These are phyloP conservation scores for Tetragnatha montana DNA, from an alignment of 2,888 invertebrate genomes.

Conservation along the genomic window DNA sequence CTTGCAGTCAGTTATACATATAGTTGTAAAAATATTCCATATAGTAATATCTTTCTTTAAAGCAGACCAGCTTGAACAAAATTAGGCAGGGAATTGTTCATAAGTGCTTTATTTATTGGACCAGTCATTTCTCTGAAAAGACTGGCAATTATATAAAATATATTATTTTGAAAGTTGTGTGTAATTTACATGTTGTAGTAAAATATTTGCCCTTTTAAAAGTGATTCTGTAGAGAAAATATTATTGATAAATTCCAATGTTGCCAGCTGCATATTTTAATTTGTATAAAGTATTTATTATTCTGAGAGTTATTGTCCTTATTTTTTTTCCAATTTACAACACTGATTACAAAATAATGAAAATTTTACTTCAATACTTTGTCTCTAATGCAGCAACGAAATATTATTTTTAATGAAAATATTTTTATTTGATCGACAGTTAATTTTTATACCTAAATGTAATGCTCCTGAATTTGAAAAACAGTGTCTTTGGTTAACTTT, in stretches of 20 bases:
- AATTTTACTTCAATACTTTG: too few species aligned
- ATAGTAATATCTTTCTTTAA: conserved; percentile 48
- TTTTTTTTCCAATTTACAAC: conserved; percentile 4
- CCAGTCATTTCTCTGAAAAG: conserved; percentile 60
- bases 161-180: conserved; percentile 49
- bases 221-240: conserved; percentile 68
- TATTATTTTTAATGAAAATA: background rate
- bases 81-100: conserved; percentile 53
- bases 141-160: conserved; percentile 39
- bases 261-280: conserved; percentile 70
- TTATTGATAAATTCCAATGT: conserved; percentile 67
- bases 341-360: conserved; percentile 10
- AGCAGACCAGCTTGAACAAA: conserved; percentile 64
- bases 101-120: conserved; percentile 67
- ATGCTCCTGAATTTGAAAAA: too few species aligned
- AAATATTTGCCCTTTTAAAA: conserved; percentile 63
- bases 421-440: background rate
- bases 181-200: conserved; percentile 52
- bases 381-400: too few species aligned
- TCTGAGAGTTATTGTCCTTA: conserved; percentile 44
- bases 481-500: too few species aligned
- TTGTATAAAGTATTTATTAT: conserved; percentile 71
- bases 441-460: background rate
- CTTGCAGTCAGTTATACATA: conserved; percentile 49
- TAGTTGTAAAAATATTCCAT: conserved; percentile 65